Evolutionary conservation across 1,140 invertebrate species (phyloP), one percentile per base, ranked within the genome.

Genomic region (Myzus persicae): DNA sequence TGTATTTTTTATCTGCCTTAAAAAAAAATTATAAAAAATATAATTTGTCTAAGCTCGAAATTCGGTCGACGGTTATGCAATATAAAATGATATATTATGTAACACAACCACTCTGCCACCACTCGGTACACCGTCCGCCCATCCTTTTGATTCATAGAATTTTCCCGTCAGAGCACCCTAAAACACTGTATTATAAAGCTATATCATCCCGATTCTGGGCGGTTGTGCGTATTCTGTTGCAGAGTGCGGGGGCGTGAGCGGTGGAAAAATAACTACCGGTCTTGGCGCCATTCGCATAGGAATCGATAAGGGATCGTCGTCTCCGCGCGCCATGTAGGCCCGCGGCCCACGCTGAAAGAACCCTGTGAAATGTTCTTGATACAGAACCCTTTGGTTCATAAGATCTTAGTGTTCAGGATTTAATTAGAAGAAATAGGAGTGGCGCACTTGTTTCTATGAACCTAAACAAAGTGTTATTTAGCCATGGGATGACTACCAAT

Each of bases 231-330:
- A 36, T n/a, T 48, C 42, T 87, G 42, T 51, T 88, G 46, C 4
- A 40, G 22, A 42, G 87, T 51, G 31, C 87, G 20, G 20, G 89
- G 42, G 31, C 42, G 42, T 40, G 67, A 46, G 76, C 4, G 91
- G 81, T 22, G 38, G 26, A 42, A 84, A 84, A 92, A 91, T 51
- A 81, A 51, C 46, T 42, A 85, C 91, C 81, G 91, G 81, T 85
- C 76, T 85, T 93, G 91, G 91, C 91, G 91, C 91, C 91, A 54
- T 93, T 42, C 91, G 81, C 46, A 48, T 38, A 42, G 81, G 22
- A 93, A 93, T 93, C 91, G 38, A 93, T 93, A 93, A 54, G 36
- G 91, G 91, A 93, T 93, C 81, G 81, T 18, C 81, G 76, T 82
- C 76, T 40, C 46, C 22, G 44, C 42, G 36, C 91, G n/a, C n/a